phyloP scores from a whole-genome alignment of 2,888 invertebrate species.

The Acleris emargana region DNA sequence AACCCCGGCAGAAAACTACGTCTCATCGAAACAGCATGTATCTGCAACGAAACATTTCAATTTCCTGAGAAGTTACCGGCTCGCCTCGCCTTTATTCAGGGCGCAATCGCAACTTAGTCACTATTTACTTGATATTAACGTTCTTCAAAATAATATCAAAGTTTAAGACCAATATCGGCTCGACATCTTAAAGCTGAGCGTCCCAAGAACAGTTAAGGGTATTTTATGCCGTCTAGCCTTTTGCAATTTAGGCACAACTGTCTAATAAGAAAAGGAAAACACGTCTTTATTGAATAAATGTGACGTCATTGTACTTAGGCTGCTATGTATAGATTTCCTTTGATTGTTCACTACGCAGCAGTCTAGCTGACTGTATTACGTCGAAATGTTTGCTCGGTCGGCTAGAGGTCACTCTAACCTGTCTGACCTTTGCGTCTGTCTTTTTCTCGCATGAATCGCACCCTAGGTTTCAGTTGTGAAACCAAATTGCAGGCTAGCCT shows the following conservation, averaged over 20 bases:
- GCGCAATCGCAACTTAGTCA: slow-evolving; percentile 37
- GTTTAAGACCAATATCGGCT: neutral
- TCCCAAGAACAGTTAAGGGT: no score
- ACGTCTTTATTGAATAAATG: slow-evolving; percentile 11
- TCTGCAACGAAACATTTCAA: slow-evolving; percentile 45
- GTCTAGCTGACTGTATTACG: slow-evolving; percentile 38
- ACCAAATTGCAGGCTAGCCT: slow-evolving; percentile 12
- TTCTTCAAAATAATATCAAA: slow-evolving; percentile 2
- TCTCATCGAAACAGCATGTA: slow-evolving; percentile 30
- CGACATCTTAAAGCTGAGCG: no score
- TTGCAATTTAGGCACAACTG: neutral
- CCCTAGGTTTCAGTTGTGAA: slow-evolving; percentile 23
- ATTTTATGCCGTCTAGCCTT: neutral
- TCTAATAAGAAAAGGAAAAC: neutral
- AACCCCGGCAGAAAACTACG: slow-evolving; percentile 21
- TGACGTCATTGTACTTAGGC: slow-evolving; percentile 8
- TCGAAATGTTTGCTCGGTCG: slow-evolving; percentile 41
- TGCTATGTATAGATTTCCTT: slow-evolving; percentile 19
- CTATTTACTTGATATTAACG: slow-evolving; percentile 2
- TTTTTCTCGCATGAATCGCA: slow-evolving; percentile 30
- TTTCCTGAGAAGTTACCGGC: slow-evolving; percentile 45
- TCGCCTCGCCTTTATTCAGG: slow-evolving; percentile 34
- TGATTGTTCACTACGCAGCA: slow-evolving; percentile 32
- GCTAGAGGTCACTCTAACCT: slow-evolving; percentile 49
- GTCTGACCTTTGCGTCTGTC: slow-evolving; percentile 44